Evolutionary conservation across 2,888 invertebrate species (phyloP), one percentile per base, ranked within the genome.

Genomic region (Drosophila silvestris): DNA sequence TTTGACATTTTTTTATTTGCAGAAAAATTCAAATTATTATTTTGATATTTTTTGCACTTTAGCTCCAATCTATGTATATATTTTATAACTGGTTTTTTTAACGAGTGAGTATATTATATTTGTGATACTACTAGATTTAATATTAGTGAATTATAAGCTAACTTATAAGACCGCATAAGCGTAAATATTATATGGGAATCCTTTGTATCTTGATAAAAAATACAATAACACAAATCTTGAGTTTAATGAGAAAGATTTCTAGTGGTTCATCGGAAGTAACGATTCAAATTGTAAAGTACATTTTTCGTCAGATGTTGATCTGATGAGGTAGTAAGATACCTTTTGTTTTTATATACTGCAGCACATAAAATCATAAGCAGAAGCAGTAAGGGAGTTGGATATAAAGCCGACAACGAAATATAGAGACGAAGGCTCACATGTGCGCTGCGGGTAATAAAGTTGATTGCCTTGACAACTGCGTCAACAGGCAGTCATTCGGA

Each of bases 391-490:
- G 22, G 30, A 12, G 54, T 4, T 16, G 54, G 32, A n/a, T 9
- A 19, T 26, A 32, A 19, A 32, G 60, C 30, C 32, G 37, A 62
- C 19, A 16, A 12, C 26, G 54, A 19, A 7, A 32, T 50, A 28
- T 22, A 30, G 19, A 12, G 28, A 35, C 47, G 61, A 54, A 16
- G 37, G 44, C 70, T 63, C 83, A 81, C 77, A 84, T 82, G 80
- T 82, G 84, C 84, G 84, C 84, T 84, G 79, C 58, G 77, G 84
- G 82, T 70, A 82, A 82, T 82, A 84, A 82, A 82, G 77, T 82
- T 82, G 84, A 82, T 82, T 82, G 82, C 84, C 82, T 82, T 82
- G 82, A 82, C 84, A 82, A 82, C 79, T 84, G 82, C 77, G 82
- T 79, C 79, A 82, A 82, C 82, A 65, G 64, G 70, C 74, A 75